Conservation (phyloP, 1,140 invertebrate species). For the Diorhabda elongata region DNA sequence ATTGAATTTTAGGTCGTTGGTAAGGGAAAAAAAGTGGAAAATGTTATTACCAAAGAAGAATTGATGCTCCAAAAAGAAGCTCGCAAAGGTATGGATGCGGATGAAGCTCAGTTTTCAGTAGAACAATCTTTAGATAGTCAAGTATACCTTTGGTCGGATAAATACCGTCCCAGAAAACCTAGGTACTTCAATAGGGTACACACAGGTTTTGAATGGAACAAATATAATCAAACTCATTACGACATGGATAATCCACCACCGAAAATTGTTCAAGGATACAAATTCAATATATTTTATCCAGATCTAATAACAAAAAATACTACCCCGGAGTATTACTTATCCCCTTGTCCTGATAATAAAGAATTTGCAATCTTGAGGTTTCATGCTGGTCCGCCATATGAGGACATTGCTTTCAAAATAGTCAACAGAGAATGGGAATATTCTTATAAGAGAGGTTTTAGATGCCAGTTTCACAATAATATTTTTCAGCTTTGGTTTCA, state of each 20-base stretch:
- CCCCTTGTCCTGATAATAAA: conserved; percentile 83
- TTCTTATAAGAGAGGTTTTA: conserved; percentile 95
- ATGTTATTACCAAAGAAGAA: conserved; percentile 55
- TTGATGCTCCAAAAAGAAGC: conserved; percentile 71
- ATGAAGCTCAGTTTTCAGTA: conserved; percentile 90
- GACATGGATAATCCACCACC: conserved; percentile 99
- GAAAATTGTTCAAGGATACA: conserved; percentile 99
- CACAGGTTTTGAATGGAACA: conserved; percentile 99
- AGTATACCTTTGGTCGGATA: conserved; percentile 95
- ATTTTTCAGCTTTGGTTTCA: conserved; percentile 99
- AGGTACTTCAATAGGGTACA: conserved; percentile 96
- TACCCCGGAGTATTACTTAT: conserved; percentile 92
- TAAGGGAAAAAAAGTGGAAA: conserved; percentile 54
- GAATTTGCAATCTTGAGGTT: conserved; percentile 96
- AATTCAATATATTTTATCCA: conserved; percentile 99
- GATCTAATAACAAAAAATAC: conserved; percentile 94
- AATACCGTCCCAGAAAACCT: conserved; percentile 95
- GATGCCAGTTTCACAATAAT: conserved; percentile 99
- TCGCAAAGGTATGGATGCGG: conserved; percentile 80
- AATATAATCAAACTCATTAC: conserved; percentile 99
- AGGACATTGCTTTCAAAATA: conserved; percentile 99
- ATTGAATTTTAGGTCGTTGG: conserved; percentile 45
- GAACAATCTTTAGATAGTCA: conserved; percentile 83
- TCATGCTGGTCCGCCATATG: conserved; percentile 96
- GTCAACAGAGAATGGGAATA: conserved; percentile 99